Base-by-base conservation (phyloP, 2,888 invertebrate species). In the Hesperia comma region DNA sequence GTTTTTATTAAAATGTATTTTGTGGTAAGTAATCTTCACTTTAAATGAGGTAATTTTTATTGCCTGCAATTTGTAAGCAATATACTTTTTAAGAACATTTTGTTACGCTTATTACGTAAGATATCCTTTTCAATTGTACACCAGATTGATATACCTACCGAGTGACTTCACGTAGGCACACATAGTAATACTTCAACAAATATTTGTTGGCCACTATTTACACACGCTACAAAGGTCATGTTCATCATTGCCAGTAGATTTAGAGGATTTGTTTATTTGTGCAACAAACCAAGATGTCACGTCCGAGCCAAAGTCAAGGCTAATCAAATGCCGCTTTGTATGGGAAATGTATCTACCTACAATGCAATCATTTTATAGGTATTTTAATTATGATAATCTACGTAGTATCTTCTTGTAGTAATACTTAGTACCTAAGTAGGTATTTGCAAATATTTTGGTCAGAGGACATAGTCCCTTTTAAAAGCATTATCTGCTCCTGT, bases 201-300 rank as follows among this genome's bases (percentile, higher is more conserved):
- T 84, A 87, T 87, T 87, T 81, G 80, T 69, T 64, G 68, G 77
- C 74, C 72, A 77, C 74, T 86, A 81, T 87, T 85, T 87, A 81
- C 78, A 73, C 74, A 77, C 72, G 75, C 70, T 73, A 74, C 79
- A 86, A 88, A 89, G 88, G 86, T 87, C 86, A 76, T 74, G 73
- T 77, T 73, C 78, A 61, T 80, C 82, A 83, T 82, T 82, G 82
- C 78, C 80, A 78, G 81, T 79, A 69, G 77, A 76, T 80, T 79
- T 76, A 74, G 74, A 85, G 82, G 84, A 80, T 79, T 79, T 77
- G 74, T 73, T 72, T 81, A 76, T 84, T 81, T 82, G 74, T 73
- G 73, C 70, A 77, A 69, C 70, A 69, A 73, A 69, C 73, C 72
- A 79, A 81, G 84, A 84, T 84, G 80, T 82, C 80, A 67, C 53